Evolutionary conservation across 2,113 vertebrate species (phyloP).

Genomic region (Microcebus jonahi): DNA sequence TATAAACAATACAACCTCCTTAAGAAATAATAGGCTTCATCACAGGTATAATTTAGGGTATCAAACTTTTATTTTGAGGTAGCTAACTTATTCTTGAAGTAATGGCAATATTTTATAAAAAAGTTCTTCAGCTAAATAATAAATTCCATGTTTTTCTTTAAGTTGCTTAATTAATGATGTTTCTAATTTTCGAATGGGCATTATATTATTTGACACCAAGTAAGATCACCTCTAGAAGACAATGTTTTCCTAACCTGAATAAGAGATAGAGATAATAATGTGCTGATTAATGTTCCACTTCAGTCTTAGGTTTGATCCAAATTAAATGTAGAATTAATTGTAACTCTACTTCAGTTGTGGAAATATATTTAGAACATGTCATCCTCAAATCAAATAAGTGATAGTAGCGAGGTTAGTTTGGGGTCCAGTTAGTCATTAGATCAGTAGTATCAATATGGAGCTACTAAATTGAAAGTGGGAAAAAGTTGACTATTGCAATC

Average conservation of each 20-base stretch:
- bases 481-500: neutral
- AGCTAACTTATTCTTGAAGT: neutral
- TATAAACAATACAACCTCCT: neutral
- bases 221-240: neutral
- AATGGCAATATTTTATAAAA: neutral
- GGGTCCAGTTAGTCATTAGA: neutral
- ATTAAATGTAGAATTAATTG: conserved; percentile 13
- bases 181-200: neutral
- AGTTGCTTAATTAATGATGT: neutral
- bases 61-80: neutral
- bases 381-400: conserved; percentile 26
- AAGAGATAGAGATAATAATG: neutral
- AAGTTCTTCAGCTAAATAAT: neutral
- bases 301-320: neutral
- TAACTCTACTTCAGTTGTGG: neutral
- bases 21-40: neutral
- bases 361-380: neutral
- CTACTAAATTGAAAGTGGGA: neutral
- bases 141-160: neutral
- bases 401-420: neutral
- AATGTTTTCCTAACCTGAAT: neutral
- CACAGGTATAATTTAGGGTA: neutral
- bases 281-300: neutral
- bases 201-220: neutral
- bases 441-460: neutral